A percentile compares a stretch with the other conserved stretches of the same genome.
Conservation (phyloP, 1,140 invertebrate genomes). For the Aphaenogaster floridana region DNA sequence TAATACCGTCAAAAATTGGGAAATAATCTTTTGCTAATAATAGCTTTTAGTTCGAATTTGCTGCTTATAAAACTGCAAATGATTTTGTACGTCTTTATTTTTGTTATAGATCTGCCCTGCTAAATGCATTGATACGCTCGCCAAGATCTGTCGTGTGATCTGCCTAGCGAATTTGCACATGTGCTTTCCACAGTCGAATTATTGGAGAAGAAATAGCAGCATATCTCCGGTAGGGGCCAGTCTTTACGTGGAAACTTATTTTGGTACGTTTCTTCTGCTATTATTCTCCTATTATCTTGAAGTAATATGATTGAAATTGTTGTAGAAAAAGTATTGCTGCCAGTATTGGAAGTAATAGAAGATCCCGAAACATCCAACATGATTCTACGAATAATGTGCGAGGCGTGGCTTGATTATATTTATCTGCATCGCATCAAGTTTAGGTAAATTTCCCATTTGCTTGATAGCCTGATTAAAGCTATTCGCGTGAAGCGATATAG, state of each 20-base stretch:
- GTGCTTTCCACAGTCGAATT: conserved; percentile 90
- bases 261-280: conserved; percentile 85
- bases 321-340: conserved; percentile 91
- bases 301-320: background rate
- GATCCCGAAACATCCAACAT: conserved; percentile 92
- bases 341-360: conserved; percentile 91
- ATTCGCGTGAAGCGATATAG: background rate
- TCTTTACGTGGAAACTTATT: conserved; percentile 89
- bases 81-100: conserved; percentile 4
- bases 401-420: conserved; percentile 94
- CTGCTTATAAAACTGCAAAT: background rate
- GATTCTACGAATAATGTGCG: conserved; percentile 93
- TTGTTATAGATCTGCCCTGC: conserved; percentile 79
- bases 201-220: conserved; percentile 88
- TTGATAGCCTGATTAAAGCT: background rate
- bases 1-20: background rate
- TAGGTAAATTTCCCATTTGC: conserved; percentile 85
- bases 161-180: conserved; percentile 92
- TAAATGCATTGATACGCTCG: conserved; percentile 90
- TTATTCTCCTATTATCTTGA: background rate
- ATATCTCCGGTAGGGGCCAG: conserved; percentile 83
- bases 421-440: conserved; percentile 93
- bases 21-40: background rate
- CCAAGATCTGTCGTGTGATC: conserved; percentile 90
- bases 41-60: background rate